These are phyloP conservation scores for Maniola hyperantus DNA, from an alignment of 2,888 invertebrate genomes.

Conservation along the genomic window DNA sequence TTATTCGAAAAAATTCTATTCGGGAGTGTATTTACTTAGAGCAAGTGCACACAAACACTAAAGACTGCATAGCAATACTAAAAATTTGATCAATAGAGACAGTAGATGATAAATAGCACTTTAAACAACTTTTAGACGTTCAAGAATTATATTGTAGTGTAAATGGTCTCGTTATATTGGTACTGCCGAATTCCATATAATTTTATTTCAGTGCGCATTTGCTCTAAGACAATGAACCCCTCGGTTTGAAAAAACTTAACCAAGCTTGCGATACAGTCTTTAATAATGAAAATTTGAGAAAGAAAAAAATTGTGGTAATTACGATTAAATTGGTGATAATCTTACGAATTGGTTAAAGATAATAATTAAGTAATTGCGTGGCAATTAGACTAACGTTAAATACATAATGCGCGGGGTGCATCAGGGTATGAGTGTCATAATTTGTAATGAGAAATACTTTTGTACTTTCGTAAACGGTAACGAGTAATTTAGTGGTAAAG, in stretches of 20 bases:
- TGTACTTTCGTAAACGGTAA: constrained; percentile 79
- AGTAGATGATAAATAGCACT: constrained; percentile 2
- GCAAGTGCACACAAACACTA: constrained; percentile 27
- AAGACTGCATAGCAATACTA: constrained; percentile 35
- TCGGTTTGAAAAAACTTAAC: constrained; percentile 36
- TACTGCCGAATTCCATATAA: constrained; percentile 7
- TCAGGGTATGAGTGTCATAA: constrained; percentile 83
- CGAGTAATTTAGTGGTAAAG: constrained; percentile 73
- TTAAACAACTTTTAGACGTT: constrained; percentile 1
- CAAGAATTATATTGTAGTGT: neutral
- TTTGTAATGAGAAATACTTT: constrained; percentile 73
- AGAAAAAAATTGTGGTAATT: constrained; percentile 36
- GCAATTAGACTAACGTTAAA: constrained; percentile 73
- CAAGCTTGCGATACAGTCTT: constrained; percentile 31
- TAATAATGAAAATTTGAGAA: constrained; percentile 24
- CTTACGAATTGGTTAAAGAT: constrained; percentile 78
- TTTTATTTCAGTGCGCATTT: constrained; percentile 17
- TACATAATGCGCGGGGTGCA: constrained; percentile 79
- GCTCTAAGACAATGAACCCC: constrained; percentile 18
- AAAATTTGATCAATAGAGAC: constrained; percentile 8
- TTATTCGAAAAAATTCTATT: constrained; percentile 26
- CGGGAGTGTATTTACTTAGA: constrained; percentile 20
- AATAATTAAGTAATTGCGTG: constrained; percentile 77
- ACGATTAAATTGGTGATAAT: constrained; percentile 65
- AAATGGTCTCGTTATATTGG: neutral